Conservation (phyloP, 2,113 vertebrate species). For the Pogonocichla stellata region DNA sequence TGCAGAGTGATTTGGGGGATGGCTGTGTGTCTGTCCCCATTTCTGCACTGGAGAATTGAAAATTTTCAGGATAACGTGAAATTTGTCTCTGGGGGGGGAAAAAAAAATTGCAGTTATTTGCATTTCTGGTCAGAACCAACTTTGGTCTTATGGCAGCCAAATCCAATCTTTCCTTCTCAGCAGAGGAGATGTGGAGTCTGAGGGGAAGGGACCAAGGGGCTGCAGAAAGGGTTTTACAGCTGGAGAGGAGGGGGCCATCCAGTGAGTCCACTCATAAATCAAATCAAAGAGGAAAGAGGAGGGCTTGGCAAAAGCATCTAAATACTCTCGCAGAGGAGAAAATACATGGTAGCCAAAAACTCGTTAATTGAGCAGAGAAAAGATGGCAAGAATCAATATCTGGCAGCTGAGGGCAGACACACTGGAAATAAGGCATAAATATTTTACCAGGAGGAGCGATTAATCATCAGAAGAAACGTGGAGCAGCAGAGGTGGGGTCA, state of each 20-base stretch:
- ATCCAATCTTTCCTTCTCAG: background rate
- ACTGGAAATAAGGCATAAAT: slow-evolving; percentile 15
- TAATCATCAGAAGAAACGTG: rapidly evolving
- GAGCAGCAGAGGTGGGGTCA: background rate
- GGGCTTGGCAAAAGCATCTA: background rate
- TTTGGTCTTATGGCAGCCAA: background rate
- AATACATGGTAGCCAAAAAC: background rate
- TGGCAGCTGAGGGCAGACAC: slow-evolving; percentile 30
- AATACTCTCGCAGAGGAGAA: background rate
- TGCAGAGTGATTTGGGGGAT: background rate
- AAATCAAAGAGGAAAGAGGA: background rate
- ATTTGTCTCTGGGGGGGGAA: background rate
- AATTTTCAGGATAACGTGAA: background rate
- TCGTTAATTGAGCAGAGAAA: background rate
- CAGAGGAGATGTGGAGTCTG: rapidly evolving
- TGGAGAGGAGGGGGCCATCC: background rate
- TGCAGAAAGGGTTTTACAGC: background rate
- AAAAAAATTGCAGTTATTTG: background rate
- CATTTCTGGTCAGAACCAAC: background rate
- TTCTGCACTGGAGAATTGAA: background rate
- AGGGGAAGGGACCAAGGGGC: background rate
- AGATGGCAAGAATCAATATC: background rate
- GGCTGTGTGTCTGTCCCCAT: background rate
- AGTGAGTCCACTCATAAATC: background rate
- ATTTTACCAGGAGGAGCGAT: background rate